These are phyloP conservation scores for Synodontis membranacea DNA, from an alignment of 2,113 vertebrate genomes.

Conservation along the genomic window DNA sequence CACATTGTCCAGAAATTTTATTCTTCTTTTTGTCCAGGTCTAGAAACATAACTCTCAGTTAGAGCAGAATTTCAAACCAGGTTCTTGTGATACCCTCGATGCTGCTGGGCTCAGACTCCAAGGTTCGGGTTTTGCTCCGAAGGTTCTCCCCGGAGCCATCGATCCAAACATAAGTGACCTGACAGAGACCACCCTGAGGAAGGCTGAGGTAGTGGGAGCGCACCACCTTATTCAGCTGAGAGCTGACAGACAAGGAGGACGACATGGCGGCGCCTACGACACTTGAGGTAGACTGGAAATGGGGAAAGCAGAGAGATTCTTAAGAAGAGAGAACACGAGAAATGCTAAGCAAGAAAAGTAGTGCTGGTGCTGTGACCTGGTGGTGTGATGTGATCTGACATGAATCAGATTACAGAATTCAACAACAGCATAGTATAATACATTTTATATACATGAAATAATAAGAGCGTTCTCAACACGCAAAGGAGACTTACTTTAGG, in stretches of 20 bases:
- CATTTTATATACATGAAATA: background rate
- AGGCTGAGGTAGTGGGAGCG: constrained; percentile 75
- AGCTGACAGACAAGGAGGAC: constrained; percentile 72
- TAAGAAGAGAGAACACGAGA: background rate
- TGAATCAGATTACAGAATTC: background rate
- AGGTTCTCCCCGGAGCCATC: constrained; percentile 74
- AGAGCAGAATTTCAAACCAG: background rate
- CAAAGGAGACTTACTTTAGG: constrained; percentile 19
- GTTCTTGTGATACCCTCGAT: constrained; percentile 64
- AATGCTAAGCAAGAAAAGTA: background rate
- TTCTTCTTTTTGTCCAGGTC: background rate
- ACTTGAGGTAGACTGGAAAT: background rate
- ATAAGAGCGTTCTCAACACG: background rate
- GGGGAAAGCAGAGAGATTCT: background rate
- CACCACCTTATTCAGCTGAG: constrained; percentile 74
- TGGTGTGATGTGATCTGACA: background rate
- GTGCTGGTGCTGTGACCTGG: background rate
- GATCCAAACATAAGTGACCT: constrained; percentile 80
- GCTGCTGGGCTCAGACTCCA: constrained; percentile 70
- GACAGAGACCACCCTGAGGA: constrained; percentile 67
- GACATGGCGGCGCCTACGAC: constrained; percentile 42
- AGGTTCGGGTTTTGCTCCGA: constrained; percentile 74
- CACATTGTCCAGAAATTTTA: background rate
- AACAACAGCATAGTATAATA: background rate
- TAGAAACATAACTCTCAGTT: background rate